Conservation (phyloP, 2,797 vertebrate species). For the Lagodon rhomboides region DNA sequence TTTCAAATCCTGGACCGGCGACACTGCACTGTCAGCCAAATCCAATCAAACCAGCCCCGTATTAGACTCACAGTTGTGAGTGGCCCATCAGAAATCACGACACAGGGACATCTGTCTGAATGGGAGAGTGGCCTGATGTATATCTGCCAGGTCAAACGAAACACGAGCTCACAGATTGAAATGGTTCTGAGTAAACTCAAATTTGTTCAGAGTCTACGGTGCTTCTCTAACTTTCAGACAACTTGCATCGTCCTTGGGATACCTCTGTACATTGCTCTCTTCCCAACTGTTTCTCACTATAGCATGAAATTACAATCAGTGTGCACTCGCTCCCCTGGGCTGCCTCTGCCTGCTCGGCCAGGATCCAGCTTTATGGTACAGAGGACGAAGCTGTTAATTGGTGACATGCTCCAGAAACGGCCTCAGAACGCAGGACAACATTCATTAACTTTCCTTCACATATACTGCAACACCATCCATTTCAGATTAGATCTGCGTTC, state of each 20-base stretch:
- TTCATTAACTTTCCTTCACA: not conserved
- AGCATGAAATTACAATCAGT: constrained; percentile 90
- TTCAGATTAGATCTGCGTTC: not conserved
- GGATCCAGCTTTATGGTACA: constrained; percentile 75
- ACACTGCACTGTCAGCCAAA: too few relatives aligned
- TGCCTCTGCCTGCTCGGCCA: constrained; percentile 82
- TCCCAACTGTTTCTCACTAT: constrained; percentile 84
- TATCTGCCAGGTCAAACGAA: too few relatives aligned
- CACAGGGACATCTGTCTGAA: too few relatives aligned
- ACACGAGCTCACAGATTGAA: too few relatives aligned
- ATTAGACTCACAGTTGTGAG: too few relatives aligned
- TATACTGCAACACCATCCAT: not conserved
- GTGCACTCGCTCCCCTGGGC: constrained; percentile 76
- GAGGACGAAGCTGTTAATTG: constrained; percentile 53
- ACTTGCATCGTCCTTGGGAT: constrained; percentile 33
- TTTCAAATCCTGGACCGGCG: too few relatives aligned
- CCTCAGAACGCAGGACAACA: not conserved
- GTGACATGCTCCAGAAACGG: constrained; percentile 38
- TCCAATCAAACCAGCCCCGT: too few relatives aligned
- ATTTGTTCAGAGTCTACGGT: not conserved
- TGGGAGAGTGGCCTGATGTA: too few relatives aligned
- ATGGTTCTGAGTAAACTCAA: not conserved
- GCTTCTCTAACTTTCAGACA: constrained; percentile 26
- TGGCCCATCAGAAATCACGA: too few relatives aligned
- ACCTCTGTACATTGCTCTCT: constrained; percentile 34